Percentiles rank a stretch among this genome's conserved stretches.
Conservation (phyloP, 2,888 invertebrate species). For the Muschampia plurimacula region DNA sequence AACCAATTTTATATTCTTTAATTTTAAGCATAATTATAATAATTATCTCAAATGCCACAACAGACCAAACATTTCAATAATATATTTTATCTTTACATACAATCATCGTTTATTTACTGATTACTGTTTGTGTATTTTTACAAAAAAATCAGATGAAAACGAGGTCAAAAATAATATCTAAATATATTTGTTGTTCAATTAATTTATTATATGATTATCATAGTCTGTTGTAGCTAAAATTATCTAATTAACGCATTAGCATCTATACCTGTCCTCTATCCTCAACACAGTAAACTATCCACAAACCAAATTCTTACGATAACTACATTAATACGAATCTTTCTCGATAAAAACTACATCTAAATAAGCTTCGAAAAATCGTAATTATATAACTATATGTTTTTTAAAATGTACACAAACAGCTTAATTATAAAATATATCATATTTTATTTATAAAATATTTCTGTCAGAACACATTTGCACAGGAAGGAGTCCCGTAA, state of each 20-base stretch:
- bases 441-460: conserved; percentile 32
- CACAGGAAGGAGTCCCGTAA: conserved; percentile 51
- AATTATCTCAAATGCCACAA: conserved; percentile 2
- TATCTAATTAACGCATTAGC: neutral
- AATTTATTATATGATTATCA: neutral
- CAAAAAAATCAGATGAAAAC: no score
- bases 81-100: no score
- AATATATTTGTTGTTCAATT: no score
- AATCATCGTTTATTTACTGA: no score
- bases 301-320: conserved; percentile 8
- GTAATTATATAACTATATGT: conserved; percentile 21
- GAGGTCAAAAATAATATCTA: no score
- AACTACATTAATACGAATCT: conserved; percentile 8
- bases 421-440: conserved; percentile 24
- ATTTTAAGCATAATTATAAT: neutral
- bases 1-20: conserved; percentile 11
- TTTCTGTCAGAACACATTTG: conserved; percentile 39
- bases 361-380: conserved; percentile 19
- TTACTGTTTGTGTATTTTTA: no score
- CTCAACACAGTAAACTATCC: neutral
- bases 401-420: conserved; percentile 26
- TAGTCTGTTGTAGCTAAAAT: neutral
- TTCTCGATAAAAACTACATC: conserved; percentile 9
- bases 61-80: neutral
- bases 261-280: neutral